Evolutionary conservation across 2,797 vertebrate species (phyloP).

Genomic region (Rhinichthys osculus): DNA sequence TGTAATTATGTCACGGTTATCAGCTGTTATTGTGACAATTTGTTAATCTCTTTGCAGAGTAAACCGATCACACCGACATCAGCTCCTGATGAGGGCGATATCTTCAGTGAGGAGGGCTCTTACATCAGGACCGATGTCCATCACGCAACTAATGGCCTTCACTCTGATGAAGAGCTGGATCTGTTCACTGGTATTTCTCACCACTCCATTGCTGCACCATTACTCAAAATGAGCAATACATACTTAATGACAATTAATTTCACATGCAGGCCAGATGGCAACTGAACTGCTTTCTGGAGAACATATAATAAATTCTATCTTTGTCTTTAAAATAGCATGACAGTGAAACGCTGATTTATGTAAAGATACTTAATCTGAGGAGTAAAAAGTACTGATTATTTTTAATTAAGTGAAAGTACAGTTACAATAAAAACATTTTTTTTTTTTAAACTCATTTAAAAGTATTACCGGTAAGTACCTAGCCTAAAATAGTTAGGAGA

Average conservation of each 20-base stretch:
- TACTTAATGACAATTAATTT: neutral
- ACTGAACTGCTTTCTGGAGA: neutral
- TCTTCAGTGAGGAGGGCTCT: slow-evolving; percentile 72
- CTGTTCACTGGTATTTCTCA: slow-evolving; percentile 86
- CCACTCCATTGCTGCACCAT: neutral
- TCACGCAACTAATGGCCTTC: slow-evolving; percentile 83
- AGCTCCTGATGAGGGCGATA: slow-evolving; percentile 70
- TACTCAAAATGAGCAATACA: slow-evolving; percentile 17
- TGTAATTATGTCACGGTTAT: neutral
- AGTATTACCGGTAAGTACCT: neutral
- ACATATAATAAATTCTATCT: neutral
- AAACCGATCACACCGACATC: slow-evolving; percentile 67
- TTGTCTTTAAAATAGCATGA: neutral
- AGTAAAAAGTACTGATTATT: neutral
- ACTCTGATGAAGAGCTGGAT: slow-evolving; percentile 87
- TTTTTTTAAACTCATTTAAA: neutral
- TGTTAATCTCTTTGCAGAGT: slow-evolving; percentile 61
- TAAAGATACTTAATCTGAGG: neutral
- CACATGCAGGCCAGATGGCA: neutral
- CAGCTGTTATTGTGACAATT: neutral
- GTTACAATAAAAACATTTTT: no score
- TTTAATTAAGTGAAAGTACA: neutral
- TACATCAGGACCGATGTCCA: slow-evolving; percentile 37
- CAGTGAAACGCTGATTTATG: neutral
- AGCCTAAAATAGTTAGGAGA: neutral